A percentile compares a stretch with the other conserved stretches of the same genome.
Conservation (phyloP, 2,888 invertebrate genomes). For the Protula sp. region DNA sequence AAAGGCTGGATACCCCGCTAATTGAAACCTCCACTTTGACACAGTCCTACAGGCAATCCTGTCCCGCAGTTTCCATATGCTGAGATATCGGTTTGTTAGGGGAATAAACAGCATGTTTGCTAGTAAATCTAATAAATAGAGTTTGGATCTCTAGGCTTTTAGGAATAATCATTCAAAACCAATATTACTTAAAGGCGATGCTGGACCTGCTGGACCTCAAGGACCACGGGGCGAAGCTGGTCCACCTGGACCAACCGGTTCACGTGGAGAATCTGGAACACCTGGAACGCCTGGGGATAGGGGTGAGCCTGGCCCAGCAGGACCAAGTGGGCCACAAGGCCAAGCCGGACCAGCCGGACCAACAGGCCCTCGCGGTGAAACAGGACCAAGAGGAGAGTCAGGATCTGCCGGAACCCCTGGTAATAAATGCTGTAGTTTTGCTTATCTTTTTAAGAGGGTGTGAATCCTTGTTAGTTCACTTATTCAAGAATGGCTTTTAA, state of each 20-base stretch:
- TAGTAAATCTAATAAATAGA: no score
- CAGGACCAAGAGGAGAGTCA: constrained; percentile 1
- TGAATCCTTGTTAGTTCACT: no score
- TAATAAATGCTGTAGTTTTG: no score
- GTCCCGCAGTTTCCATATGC: no score
- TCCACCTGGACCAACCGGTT: constrained; percentile 69
- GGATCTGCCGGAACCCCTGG: background rate
- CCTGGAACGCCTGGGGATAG: constrained; percentile 13
- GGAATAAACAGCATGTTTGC: no score
- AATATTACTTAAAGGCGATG: constrained; percentile 39
- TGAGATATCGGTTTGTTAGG: no score
- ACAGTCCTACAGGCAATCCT: no score
- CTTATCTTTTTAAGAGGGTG: no score
- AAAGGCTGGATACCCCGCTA: no score
- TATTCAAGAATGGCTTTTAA: no score
- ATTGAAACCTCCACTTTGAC: no score
- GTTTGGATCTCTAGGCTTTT: no score
- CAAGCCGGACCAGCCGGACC: constrained; percentile 6
- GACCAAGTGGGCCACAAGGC: constrained; percentile 1
- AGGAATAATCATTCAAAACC: background rate
- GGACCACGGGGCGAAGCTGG: constrained; percentile 62
- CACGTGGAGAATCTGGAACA: constrained; percentile 57
- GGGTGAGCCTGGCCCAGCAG: constrained; percentile 11
- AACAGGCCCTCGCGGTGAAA: constrained; percentile 1
- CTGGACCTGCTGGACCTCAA: constrained; percentile 79